These are phyloP conservation scores for Caenorhabditis wallacei DNA, from an alignment of 2,888 invertebrate species.

Conservation along the genomic window DNA sequence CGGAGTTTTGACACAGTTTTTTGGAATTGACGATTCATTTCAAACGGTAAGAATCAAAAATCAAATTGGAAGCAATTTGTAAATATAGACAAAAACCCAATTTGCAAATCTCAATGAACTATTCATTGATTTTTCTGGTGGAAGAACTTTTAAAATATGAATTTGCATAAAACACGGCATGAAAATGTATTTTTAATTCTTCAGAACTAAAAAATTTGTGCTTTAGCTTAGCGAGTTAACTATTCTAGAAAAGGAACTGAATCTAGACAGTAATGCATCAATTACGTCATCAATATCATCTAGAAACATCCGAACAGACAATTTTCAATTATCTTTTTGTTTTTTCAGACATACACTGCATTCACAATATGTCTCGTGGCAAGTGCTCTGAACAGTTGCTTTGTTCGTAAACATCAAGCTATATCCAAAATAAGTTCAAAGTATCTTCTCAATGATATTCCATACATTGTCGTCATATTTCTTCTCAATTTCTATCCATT, in stretches of 20 bases:
- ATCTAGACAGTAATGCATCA: too few species aligned
- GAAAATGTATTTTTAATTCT: too few species aligned
- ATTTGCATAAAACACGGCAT: too few species aligned
- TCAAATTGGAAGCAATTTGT: too few species aligned
- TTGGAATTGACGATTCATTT: conserved; percentile 43
- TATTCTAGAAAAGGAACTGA: too few species aligned
- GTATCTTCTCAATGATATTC: conserved; percentile 23
- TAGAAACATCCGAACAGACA: background rate
- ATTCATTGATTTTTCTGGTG: too few species aligned
- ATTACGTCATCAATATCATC: background rate
- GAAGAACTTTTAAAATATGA: too few species aligned
- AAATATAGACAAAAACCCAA: background rate
- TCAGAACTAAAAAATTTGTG: too few species aligned
- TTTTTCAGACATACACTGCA: conserved; percentile 52
- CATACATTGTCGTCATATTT: conserved; percentile 33
- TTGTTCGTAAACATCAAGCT: conserved; percentile 54
- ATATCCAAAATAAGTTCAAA: conserved; percentile 53
- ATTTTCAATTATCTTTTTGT: background rate
- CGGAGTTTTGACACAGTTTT: conserved; percentile 34
- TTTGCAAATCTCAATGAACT: background rate
- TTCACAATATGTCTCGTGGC: conserved; percentile 55
- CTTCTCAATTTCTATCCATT: conserved; percentile 54
- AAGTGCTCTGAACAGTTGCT: conserved; percentile 55
- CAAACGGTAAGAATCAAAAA: conserved; percentile 32
- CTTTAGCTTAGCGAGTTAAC: too few species aligned